These are phyloP conservation scores for Zeugodacus cucurbitae DNA, from an alignment of 1,140 invertebrate genomes.

Conservation along the genomic window DNA sequence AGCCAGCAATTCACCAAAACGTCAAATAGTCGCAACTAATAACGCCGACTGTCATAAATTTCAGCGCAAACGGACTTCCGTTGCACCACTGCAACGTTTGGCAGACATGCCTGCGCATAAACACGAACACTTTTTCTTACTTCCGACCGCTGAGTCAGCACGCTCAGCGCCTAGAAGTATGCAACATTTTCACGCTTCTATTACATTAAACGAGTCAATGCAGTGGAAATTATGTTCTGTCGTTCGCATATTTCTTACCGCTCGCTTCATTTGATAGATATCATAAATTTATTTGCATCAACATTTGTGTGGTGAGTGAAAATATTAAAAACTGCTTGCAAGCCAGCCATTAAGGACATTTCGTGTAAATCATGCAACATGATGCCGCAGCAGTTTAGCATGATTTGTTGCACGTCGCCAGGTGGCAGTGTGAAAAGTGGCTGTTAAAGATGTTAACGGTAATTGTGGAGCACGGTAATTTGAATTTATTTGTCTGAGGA, in stretches of 20 bases:
- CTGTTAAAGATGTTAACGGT: not conserved
- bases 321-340: not conserved
- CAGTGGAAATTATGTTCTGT: not conserved
- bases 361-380: slow-evolving; percentile 25
- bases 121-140: not conserved
- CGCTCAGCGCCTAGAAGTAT: not conserved
- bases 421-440: not conserved
- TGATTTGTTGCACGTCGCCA: slow-evolving; percentile 26
- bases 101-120: not conserved
- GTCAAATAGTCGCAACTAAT: not conserved
- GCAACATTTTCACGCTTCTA: not conserved
- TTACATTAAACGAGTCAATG: slow-evolving; percentile 13
- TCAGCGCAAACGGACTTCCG: slow-evolving; percentile 17
- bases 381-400: not conserved
- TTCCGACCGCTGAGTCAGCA: not conserved
- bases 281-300: slow-evolving; percentile 26
- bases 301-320: not conserved
- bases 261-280: slow-evolving; percentile 22
- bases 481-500: not conserved
- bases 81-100: slow-evolving; percentile 18
- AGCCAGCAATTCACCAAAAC: not conserved
- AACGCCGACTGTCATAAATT: not conserved
- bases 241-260: not conserved
- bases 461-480: not conserved
- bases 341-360: not conserved